phyloP scores from a whole-genome alignment of 2,888 invertebrate genomes.

The Drosophila macrospina region DNA sequence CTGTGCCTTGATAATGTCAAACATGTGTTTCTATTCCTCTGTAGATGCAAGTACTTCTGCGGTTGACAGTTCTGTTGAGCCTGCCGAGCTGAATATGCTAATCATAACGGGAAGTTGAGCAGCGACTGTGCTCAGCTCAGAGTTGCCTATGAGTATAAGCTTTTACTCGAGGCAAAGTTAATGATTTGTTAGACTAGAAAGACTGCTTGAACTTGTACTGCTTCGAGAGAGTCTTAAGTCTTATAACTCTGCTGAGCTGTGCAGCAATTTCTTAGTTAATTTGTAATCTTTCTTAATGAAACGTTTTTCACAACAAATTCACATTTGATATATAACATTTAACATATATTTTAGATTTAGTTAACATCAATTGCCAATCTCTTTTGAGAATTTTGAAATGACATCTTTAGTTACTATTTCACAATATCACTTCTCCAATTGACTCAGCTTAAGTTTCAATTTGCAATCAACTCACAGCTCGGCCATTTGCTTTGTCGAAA shows the following conservation, averaged over 20 bases:
- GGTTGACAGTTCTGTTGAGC: slow-evolving; percentile 3
- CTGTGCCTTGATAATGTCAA: slow-evolving; percentile 74
- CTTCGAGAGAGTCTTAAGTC: no score
- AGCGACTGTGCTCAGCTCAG: neutral
- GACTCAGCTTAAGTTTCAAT: slow-evolving; percentile 8
- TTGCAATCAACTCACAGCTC: slow-evolving; percentile 55
- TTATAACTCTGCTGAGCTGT: no score
- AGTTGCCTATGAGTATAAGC: neutral
- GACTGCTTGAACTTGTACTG: neutral
- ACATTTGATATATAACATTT: no score
- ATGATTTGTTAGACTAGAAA: neutral
- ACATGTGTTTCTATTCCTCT: slow-evolving; percentile 65
- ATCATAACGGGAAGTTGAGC: slow-evolving; percentile 20
- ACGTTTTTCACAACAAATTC: no score
- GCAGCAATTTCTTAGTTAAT: no score
- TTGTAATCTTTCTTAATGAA: no score
- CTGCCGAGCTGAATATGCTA: slow-evolving; percentile 45
- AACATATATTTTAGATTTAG: no score
- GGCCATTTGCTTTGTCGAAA: slow-evolving; percentile 55
- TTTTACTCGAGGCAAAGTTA: neutral
- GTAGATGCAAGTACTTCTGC: slow-evolving; percentile 24
- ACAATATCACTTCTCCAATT: slow-evolving; percentile 4
- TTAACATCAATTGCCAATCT: no score
- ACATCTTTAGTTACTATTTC: slow-evolving; percentile 14
- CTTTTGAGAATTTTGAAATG: no score